Percentiles rank a stretch among this genome's conserved stretches.
Evolutionary conservation across 92 coral and sea anemone species (phyloP).

Genomic region (Palythoa caribaeorum): DNA sequence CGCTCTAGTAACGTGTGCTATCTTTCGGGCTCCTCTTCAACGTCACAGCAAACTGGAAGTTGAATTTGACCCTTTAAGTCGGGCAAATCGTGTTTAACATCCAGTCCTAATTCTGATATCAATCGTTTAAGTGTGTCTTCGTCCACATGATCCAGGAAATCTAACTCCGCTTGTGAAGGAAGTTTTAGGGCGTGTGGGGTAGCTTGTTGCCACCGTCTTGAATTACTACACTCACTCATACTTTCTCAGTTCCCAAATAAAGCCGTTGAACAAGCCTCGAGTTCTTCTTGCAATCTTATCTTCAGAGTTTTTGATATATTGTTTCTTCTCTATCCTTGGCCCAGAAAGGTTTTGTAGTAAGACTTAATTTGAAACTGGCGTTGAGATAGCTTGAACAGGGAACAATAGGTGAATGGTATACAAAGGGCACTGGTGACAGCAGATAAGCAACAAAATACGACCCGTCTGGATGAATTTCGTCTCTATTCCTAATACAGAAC

Average conservation of each 20-base stretch:
- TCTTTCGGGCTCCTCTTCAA: conserved; percentile 70
- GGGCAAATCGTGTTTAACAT: conserved; percentile 71
- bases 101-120: conserved; percentile 67
- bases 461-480: conserved; percentile 34
- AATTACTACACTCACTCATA: conserved; percentile 36
- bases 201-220: conserved; percentile 16
- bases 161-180: conserved; percentile 20
- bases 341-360: neutral
- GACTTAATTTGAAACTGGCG: neutral
- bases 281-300: neutral
- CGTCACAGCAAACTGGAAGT: conserved; percentile 38
- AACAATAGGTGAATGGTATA: conserved; percentile 34
- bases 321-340: neutral
- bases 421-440: conserved; percentile 43
- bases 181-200: conserved; percentile 43
- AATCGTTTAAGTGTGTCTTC: conserved; percentile 64
- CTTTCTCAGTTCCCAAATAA: conserved; percentile 6
- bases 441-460: conserved; percentile 36
- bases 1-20: conserved; percentile 7
- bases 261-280: neutral
- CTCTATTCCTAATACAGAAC: neutral
- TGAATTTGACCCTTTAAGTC: conserved; percentile 68
- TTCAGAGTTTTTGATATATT: neutral
- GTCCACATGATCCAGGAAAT: conserved; percentile 61
- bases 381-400: neutral